Base-by-base conservation (phyloP, 2,888 invertebrate genomes). In the Branchipolynoe longqiensis region DNA sequence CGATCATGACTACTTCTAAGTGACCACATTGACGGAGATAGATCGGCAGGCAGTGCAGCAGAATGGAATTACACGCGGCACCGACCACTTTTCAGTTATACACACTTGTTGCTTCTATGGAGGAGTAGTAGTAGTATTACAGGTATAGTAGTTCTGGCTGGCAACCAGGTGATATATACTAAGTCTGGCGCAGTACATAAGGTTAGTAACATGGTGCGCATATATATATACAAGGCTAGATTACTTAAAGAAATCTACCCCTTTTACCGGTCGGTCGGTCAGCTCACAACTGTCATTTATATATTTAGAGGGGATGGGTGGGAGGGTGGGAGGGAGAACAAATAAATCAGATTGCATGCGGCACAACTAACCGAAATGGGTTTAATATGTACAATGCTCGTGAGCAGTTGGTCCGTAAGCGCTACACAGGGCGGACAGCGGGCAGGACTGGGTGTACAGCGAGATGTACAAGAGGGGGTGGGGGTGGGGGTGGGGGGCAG, bases 11-110 rank as follows among this genome's bases (percentile, higher is more conserved):
- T n/a, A n/a, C n/a, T n/a, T n/a, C n/a, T n/a, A n/a, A n/a, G n/a
- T n/a, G n/a, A n/a, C n/a, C n/a, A n/a, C n/a, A n/a, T n/a, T n/a
- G n/a, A n/a, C n/a, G n/a, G n/a, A n/a, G n/a, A n/a, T n/a, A n/a
- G n/a, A n/a, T n/a, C n/a, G n/a, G n/a, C n/a, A n/a, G n/a, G n/a
- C n/a, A n/a, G n/a, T n/a, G 22, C 25, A 4, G 12, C 12, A 69
- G 36, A 33, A 69, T 38, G 14, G 38, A 69, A 69, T n/a, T n/a
- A 69, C 38, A 69, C 38, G n/a, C n/a, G 69, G 69, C 36, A 33
- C 69, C 36, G n/a, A 48, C 8, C 1, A 22, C 33, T 8, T 12
- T 36, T 69, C 69, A 33, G 28, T 3, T 31, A 69, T 69, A 6
- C 69, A 69, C 69, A 33, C 3, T 36, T 36, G 4, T 36, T 58